Evolutionary conservation across 1,140 invertebrate species (phyloP).

Genomic region (Leptoteleia sp.): DNA sequence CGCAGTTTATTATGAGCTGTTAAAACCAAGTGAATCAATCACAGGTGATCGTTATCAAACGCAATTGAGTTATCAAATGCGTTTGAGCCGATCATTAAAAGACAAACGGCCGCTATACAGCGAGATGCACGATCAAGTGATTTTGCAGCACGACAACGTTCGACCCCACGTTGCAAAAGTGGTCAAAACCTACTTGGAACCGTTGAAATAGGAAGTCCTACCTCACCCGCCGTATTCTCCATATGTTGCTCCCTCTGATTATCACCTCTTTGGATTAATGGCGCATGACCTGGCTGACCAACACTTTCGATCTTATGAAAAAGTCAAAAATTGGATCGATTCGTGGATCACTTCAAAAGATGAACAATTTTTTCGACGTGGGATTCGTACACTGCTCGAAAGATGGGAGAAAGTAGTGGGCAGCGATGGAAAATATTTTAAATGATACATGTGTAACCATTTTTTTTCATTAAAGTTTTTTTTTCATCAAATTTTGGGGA

Average conservation of each 20-base stretch:
- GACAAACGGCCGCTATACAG: no score
- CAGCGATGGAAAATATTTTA: background rate
- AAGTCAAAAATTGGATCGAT: no score
- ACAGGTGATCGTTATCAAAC: slow-evolving; percentile 2
- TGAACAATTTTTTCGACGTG: background rate
- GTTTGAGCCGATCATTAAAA: background rate
- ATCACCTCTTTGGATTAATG: background rate
- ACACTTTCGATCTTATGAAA: slow-evolving; percentile 1
- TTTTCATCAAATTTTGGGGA: background rate
- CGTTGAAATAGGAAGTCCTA: background rate
- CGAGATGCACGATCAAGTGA: no score
- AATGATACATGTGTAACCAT: background rate
- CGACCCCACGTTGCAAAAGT: slow-evolving; percentile 1
- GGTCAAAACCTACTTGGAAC: no score
- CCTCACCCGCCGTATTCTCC: no score
- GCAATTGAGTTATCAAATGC: slow-evolving; percentile 6
- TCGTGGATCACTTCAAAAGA: background rate
- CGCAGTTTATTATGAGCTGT: background rate
- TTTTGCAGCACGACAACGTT: no score
- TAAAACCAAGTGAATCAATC: no score
- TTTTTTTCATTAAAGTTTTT: slow-evolving; percentile 1
- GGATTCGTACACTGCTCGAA: background rate
- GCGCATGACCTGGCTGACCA: no score
- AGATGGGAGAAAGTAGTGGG: background rate
- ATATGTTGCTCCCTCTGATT: no score